Conservation (phyloP, 2,888 invertebrate species). For the Pristionchus arcanus region DNA sequence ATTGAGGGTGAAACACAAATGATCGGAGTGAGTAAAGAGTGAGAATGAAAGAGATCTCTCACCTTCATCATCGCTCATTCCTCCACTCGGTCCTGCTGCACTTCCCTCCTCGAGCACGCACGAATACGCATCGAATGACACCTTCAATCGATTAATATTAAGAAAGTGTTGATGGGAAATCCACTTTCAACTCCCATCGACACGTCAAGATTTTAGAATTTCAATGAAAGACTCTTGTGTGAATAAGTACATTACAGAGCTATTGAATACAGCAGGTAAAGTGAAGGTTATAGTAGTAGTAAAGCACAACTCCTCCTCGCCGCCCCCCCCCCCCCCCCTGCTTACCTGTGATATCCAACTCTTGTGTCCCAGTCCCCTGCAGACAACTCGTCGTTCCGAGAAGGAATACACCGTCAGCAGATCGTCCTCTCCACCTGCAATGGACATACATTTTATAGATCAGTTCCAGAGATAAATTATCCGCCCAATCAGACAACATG, state of each 20-base stretch:
- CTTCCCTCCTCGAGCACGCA: conserved; percentile 84
- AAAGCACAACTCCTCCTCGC: conserved; percentile 69
- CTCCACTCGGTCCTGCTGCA: conserved; percentile 11
- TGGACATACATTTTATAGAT: neutral
- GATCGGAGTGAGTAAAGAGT: neutral
- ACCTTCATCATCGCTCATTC: conserved; percentile 16
- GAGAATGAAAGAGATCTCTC: neutral
- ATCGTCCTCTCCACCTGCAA: conserved; percentile 91
- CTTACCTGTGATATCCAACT: conserved; percentile 98
- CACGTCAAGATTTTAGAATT: no score
- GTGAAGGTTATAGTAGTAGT: no score
- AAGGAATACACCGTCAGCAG: conserved; percentile 97
- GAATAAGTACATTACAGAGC: no score
- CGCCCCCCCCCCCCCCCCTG: conserved; percentile 85
- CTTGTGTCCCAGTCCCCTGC: conserved; percentile 96
- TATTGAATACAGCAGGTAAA: no score
- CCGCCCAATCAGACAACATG: neutral
- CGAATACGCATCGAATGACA: conserved; percentile 83
- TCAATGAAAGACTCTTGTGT: no score
- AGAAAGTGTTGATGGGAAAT: conserved; percentile 2
- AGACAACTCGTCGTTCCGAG: conserved; percentile 86
- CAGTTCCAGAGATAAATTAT: neutral
- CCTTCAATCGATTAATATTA: conserved; percentile 58
- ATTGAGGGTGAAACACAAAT: neutral
- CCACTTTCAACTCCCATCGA: neutral